Evolutionary conservation across 1,140 invertebrate species (phyloP).

Genomic region (Drosophila albomicans): DNA sequence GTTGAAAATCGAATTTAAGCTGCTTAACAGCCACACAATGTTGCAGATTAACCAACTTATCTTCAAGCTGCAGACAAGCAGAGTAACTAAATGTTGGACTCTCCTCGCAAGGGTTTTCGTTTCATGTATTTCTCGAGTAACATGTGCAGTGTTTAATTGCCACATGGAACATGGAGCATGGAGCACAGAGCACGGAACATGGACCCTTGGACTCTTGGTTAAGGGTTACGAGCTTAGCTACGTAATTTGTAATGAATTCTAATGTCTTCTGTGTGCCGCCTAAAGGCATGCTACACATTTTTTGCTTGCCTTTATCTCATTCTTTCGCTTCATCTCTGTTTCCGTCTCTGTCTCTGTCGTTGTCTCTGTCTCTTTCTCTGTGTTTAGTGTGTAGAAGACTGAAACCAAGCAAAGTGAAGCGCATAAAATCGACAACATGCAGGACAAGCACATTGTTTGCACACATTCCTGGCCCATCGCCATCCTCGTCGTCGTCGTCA

Average conservation of each 20-base stretch:
- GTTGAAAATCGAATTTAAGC: neutral
- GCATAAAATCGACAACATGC: conserved; percentile 59
- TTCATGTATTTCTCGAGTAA: conserved; percentile 23
- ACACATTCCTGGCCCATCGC: conserved; percentile 44
- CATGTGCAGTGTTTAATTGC: conserved; percentile 72
- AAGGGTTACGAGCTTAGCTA: conserved; percentile 56
- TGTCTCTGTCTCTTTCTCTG: neutral
- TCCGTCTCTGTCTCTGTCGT: neutral
- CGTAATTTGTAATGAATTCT: conserved; percentile 78
- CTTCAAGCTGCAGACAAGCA: conserved; percentile 1
- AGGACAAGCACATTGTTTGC: conserved; percentile 61
- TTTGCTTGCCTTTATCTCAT: conserved; percentile 41
- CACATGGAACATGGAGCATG: conserved; percentile 43
- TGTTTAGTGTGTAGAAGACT: neutral
- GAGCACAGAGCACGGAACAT: conserved; percentile 29
- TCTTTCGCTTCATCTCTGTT: conserved; percentile 1
- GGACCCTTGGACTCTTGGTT: conserved; percentile 40
- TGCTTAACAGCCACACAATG: conserved; percentile 1
- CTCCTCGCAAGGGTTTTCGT: neutral
- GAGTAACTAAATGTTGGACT: conserved; percentile 30
- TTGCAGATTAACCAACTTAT: conserved; percentile 3
- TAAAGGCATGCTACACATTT: conserved; percentile 65
- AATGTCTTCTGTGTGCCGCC: conserved; percentile 59
- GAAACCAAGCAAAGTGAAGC: conserved; percentile 14
- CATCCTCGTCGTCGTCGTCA: conserved; percentile 10